Evolutionary conservation across 2,113 vertebrate species (phyloP), one percentile per base, ranked within the genome.

Genomic region (Tapirus terrestris): DNA sequence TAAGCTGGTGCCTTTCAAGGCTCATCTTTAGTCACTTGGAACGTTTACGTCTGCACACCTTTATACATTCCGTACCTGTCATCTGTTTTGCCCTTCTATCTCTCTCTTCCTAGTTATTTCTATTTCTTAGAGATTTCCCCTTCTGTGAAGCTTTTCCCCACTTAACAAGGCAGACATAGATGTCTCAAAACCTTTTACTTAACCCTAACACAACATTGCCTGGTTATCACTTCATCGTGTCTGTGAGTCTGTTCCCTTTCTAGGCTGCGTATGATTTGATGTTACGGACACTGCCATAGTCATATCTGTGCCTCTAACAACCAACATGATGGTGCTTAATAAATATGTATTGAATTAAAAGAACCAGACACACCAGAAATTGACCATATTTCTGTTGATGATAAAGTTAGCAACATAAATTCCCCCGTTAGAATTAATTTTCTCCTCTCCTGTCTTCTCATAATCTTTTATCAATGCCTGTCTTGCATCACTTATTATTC

Each of bases 351-450:
- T 83, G 39, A 91, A 73, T 85, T 51, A 61, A 39, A 85, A 85
- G 77, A 94, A 92, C 27, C 29, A 75, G 83, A 45, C 43, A 70
- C 5, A 36, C 65, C 48, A 48, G 11, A 83, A 2, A 11, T n/a
- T 63, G n/a, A 43, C 53, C 56, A 39, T 67, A 31, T 73, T 61
- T 87, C 63, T 83, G 43, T 17, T 63, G 23, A 76, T 27, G 31
- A 43, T 70, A n/a, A 96, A 86, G 80, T 87, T 97, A 67, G 20
- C 53, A 51, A 65, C 33, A 76, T 70, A 65, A 92, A 77, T 90
- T 75, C 36, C 89, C 12, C 43, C 21, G 39, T 21, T 79, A 48
- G 56, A 87, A 93, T 85, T 45, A 58, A n/a, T 67, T 33, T 89
- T 86, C 79, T 86, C 16, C 23, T 58, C 17, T 94, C n/a, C 13